Evolutionary conservation across 2,797 vertebrate species (phyloP), one percentile per base, ranked within the genome.

Genomic region (Poecilia picta): DNA sequence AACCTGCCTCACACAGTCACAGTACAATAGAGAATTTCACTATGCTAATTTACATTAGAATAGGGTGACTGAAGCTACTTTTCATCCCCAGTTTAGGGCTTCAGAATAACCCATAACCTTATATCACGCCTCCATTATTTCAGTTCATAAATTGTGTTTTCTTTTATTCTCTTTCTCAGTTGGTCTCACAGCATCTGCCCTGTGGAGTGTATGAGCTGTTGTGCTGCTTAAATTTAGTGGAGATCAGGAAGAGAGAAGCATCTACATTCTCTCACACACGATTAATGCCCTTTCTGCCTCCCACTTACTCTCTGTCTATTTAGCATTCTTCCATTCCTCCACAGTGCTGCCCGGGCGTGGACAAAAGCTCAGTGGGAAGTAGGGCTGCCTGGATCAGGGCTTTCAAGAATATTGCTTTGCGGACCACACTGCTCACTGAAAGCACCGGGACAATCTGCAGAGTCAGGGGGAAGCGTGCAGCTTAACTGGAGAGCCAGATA

Each of bases 391-490:
- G 64, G 85, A 85, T 10, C 43, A 89, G 88, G 85, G 95, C 94
- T 95, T 93, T 95, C 92, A 94, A 85, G 89, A 91, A 93, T 94
- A 94, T 94, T 94, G 86, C 90, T 84, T 87, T 90, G 92, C 46
- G 5, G 89, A 88, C 91, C 89, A 89, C 81, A 76, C n/a, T 90
- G 93, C 70, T 86, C 72, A 6, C 6, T 74, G 36, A 76, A 82
- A 82, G 53, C 73, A 78, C 45, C 72, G 81, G 74, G 78, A 76
- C 79, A 87, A 89, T 93, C 82, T 93, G 91, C 93, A 93, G 89
- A 75, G 88, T 94, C 93, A 94, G 91, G 89, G 76, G 77, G 77
- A 92, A 91, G 83, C 72, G 73, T 78, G 0, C 81, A 84, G 76
- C 81, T 85, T 53, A 59, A 70, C 45, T 62, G 74, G 73, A 86